Evolutionary conservation across 2,797 vertebrate species (phyloP).

Genomic region (Cossypha caffra): DNA sequence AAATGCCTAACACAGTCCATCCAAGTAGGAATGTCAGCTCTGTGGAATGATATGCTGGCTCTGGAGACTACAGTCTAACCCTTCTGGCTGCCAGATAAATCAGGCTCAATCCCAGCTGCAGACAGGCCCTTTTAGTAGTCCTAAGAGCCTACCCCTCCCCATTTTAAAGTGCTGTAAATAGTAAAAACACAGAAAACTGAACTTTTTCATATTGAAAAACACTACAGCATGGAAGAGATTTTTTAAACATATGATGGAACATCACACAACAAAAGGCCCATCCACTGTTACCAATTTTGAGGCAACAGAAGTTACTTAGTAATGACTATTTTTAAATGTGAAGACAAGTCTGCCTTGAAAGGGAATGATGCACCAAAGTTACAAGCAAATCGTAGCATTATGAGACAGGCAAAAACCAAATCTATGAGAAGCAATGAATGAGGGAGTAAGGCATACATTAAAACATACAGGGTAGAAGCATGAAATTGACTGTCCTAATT

Average conservation of each 20-base stretch:
- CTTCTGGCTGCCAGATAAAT: conserved; percentile 48
- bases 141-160: conserved; percentile 26
- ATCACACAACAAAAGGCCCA: neutral
- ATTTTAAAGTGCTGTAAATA: conserved; percentile 36
- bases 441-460: neutral
- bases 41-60: conserved; percentile 18
- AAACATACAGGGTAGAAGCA: neutral
- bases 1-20: neutral
- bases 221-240: neutral
- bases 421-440: neutral
- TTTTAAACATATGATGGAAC: neutral
- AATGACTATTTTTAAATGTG: neutral
- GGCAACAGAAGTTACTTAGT: neutral
- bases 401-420: neutral
- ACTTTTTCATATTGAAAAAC: neutral
- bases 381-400: neutral
- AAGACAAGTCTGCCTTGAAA: neutral
- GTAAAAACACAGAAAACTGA: conserved; percentile 24
- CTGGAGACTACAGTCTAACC: neutral
- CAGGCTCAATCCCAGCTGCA: conserved; percentile 38
- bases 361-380: neutral
- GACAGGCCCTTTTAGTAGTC: conserved; percentile 26
- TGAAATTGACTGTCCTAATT: neutral
- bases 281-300: neutral
- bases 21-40: conserved; percentile 17